Evolutionary conservation across 2,113 vertebrate species (phyloP).

Genomic region (Laticauda colubrina): DNA sequence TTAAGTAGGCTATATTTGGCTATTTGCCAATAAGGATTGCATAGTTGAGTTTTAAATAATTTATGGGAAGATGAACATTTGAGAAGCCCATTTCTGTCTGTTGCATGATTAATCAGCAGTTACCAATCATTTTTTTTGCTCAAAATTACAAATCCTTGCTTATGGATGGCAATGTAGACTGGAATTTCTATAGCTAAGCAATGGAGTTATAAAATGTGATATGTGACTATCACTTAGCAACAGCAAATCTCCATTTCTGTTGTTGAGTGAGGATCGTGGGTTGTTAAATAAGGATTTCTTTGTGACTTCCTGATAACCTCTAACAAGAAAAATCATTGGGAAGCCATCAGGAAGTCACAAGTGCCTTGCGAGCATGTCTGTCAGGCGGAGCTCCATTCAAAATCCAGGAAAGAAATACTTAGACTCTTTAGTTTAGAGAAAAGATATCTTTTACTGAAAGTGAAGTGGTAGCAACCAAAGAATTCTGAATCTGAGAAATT

Average conservation of each 20-base stretch:
- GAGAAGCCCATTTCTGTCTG: not conserved
- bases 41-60: not conserved
- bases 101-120: not conserved
- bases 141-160: not conserved
- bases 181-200: not conserved
- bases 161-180: not conserved
- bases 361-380: not conserved
- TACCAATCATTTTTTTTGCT: not conserved
- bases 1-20: not conserved
- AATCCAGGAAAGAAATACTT: no score
- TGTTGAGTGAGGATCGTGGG: not conserved
- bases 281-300: not conserved
- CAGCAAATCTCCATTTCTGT: not conserved
- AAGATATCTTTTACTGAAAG: no score
- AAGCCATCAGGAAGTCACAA: not conserved
- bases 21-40: not conserved
- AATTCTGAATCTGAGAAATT: no score
- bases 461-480: no score
- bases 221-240: not conserved
- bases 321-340: not conserved
- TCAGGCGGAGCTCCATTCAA: no score
- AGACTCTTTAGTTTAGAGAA: no score
- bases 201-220: not conserved
- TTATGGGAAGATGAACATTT: not conserved
- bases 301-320: not conserved